Evolutionary conservation across 2,888 invertebrate species (phyloP).

Genomic region (Pristionchus fissidentatus): DNA sequence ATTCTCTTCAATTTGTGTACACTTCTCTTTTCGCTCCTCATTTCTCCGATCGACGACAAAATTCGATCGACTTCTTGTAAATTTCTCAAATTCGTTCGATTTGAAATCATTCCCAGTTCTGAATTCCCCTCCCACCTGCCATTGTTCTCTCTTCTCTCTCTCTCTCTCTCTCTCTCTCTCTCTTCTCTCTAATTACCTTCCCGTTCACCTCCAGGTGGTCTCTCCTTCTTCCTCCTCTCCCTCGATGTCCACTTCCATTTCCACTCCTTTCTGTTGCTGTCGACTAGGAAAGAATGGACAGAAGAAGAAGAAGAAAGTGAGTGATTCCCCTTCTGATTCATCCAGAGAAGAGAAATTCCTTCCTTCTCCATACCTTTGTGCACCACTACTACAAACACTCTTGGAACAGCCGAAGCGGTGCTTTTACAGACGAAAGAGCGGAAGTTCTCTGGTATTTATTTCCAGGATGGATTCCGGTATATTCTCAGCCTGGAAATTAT

Average conservation of each 20-base stretch:
- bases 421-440: background rate
- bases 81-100: background rate
- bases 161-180: background rate
- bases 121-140: background rate
- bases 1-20: background rate
- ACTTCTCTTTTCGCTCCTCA: background rate
- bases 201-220: background rate
- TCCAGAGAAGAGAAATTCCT: background rate
- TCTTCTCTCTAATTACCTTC: background rate
- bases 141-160: background rate
- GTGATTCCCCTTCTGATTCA: constrained; percentile 1
- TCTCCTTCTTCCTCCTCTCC: background rate
- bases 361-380: background rate
- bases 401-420: background rate
- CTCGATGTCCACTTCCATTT: background rate
- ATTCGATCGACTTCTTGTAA: no score
- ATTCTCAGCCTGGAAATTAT: no score
- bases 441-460: background rate
- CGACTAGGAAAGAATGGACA: constrained; percentile 1
- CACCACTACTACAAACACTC: background rate
- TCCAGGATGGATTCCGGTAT: no score
- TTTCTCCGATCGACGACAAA: no score
- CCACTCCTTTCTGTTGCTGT: background rate
- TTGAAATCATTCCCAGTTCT: no score
- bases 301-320: constrained; percentile 25